Base-by-base conservation (phyloP, 2,113 vertebrate genomes). In the Upupa epops region DNA sequence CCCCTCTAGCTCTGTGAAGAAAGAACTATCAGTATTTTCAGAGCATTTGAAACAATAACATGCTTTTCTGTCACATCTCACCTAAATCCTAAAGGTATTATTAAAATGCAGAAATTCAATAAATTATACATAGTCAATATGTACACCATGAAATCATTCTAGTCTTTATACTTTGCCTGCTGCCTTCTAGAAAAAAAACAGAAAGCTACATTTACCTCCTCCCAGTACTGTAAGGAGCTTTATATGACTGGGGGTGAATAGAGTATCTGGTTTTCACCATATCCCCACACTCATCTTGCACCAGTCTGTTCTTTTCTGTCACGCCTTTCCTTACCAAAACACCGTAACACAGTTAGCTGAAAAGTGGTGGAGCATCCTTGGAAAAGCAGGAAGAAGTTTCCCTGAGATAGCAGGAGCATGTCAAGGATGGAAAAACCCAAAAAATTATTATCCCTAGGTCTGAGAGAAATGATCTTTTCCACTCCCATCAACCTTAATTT, bases 231-330 rank as follows among this genome's bases (percentile, higher is more conserved):
- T 15, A 40, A 15, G 45, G 14, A 63, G 19, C 8, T 75, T 60
- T 83, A 14, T 20, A 26, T 25, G 68, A 7, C 3, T 78, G 78
- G 26, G 9, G 16, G 32, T 37, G 31, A 83, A 22, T 5, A 37
- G 65, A 2, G 6, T 22, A 45, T 1, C 34, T 63, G 10, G 12
- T 5, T 84, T 20, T 4, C 63, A 64, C 29, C 37, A 66, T 28
- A 66, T 2, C 8, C 3, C 2, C 26, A 32, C 21, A 1, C 8
- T 69, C 37, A n/a, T n/a, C 48, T 32, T 3, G 0, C 24, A 52
- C 19, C 25, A 61, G 3, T 14, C 12, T 79, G 9, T 31, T 74
- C 46, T 16, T 56, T 91, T 74, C 46, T 70, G 66, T 69, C 51
- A 28, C 73, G 92, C 55, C 51, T 83, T 69, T 26, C 58, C 31